Base-by-base conservation (phyloP, 1,140 invertebrate species). In the Odontomachus brunneus region DNA sequence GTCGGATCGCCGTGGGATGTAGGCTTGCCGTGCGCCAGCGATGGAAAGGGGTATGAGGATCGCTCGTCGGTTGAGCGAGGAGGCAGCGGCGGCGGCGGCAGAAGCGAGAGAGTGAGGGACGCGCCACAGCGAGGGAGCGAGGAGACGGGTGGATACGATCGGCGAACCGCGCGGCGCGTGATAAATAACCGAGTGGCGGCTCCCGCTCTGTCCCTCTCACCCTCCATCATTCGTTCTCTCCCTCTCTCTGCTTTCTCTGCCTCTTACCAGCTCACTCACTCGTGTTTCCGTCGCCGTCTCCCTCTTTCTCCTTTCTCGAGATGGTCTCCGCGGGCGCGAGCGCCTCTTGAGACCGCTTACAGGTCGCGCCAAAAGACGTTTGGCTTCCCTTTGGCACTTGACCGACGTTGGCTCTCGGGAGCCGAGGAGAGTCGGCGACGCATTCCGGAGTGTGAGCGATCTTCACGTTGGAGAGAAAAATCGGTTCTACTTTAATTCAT, bases 151-250 rank as follows among this genome's bases (percentile, higher is more conserved):
- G 82, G 88, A 91, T 91, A 88, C 90, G 91, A 91, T 88, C 91
- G 89, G 89, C 85, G 86, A 90, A 89, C 86, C 90, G 78, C 89
- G 89, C 83, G 83, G 88, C 90, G 90, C 90, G 90, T 93, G 91
- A 92, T 92, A 92, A 92, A 92, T 93, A 92, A 93, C 90, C 88
- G 88, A 91, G 90, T 82, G 63, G 74, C 85, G 82, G 62, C 66
- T 86, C 84, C 84, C 78, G 78, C 83, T 66, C 57, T 53, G 49
- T 72, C 67, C n/a, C 26, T 81, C 78, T 83, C 75, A 48, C 69
- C 9, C 38, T 44, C 51, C 63, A 33, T 71, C 57, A 44, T 48
- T 55, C 60, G 55, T 48, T 60, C 29, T 57, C 69, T 63, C 78
- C 22, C 38, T 44, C 48, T 62, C n/a, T 62, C 44, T 44, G 65